phyloP scores from a whole-genome alignment of 2,888 invertebrate genomes.

The Serripes groenlandicus region DNA sequence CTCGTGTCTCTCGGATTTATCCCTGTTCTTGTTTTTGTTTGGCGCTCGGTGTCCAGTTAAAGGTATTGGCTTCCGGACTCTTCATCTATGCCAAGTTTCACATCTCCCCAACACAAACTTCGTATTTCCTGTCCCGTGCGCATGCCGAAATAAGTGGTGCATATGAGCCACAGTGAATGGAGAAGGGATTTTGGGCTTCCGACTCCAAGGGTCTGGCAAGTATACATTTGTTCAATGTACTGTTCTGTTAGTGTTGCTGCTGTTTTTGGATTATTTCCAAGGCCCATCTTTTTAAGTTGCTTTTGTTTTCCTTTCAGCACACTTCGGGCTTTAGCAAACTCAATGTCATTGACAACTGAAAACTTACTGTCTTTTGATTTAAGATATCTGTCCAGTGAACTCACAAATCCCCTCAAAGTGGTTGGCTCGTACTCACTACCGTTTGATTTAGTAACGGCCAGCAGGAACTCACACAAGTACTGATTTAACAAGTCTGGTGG shows the following conservation, averaged over 20 bases:
- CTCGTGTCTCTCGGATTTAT: conserved; percentile 37
- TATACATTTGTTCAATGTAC: not conserved
- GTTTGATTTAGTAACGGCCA: conserved; percentile 69
- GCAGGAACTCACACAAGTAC: no score
- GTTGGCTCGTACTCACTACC: conserved; percentile 74
- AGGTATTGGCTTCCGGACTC: conserved; percentile 49
- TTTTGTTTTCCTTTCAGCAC: conserved; percentile 70
- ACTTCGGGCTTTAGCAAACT: no score
- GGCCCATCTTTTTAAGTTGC: conserved; percentile 68
- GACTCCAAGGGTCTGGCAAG: not conserved
- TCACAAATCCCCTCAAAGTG: conserved; percentile 70
- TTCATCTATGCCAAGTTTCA: conserved; percentile 43
- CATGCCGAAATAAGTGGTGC: conserved; percentile 47
- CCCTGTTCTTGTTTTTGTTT: conserved; percentile 50
- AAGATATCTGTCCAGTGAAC: conserved; percentile 71
- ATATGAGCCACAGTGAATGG: conserved; percentile 45
- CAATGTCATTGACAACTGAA: not conserved
- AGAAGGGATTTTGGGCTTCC: conserved; percentile 26
- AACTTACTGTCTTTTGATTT: conserved; percentile 48
- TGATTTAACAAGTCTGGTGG: no score
- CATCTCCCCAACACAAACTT: conserved; percentile 41
- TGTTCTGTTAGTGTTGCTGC: conserved; percentile 1
- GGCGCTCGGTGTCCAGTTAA: conserved; percentile 28
- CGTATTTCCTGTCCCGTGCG: conserved; percentile 33
- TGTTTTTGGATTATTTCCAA: conserved; percentile 67